Evolutionary conservation across 1,140 invertebrate genomes (phyloP).

Genomic region (Sesamia nonagrioides): DNA sequence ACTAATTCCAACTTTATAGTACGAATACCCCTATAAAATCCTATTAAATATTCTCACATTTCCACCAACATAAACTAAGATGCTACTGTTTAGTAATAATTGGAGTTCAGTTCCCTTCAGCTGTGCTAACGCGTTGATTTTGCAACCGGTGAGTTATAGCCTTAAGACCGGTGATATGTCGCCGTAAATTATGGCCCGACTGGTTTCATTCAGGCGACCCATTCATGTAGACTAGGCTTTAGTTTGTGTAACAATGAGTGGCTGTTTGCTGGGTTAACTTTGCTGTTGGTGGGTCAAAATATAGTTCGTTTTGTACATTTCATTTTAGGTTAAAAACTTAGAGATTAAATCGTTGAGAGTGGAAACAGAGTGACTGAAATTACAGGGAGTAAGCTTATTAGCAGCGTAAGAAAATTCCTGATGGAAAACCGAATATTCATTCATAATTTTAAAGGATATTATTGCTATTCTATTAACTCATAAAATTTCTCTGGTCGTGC

Average conservation of each 20-base stretch:
- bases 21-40: background rate
- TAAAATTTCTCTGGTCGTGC: no score
- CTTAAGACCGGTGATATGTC: conserved; percentile 55
- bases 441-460: no score
- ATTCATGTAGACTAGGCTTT: conserved; percentile 42
- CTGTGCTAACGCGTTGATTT: conserved; percentile 58
- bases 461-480: no score
- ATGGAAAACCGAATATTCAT: no score
- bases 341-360: no score
- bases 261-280: background rate
- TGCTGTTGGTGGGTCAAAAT: background rate
- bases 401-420: no score
- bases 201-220: conserved; percentile 52
- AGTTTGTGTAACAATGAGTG: conserved; percentile 27
- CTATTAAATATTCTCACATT: background rate
- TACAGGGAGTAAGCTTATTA: no score
- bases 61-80: conserved; percentile 16
- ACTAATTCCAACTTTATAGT: background rate
- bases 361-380: no score
- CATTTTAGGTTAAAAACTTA: background rate
- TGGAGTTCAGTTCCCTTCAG: conserved; percentile 53
- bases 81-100: conserved; percentile 40
- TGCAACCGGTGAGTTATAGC: conserved; percentile 58
- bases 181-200: conserved; percentile 48
- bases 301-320: background rate